Evolutionary conservation across 2,888 invertebrate genomes (phyloP).

Genomic region (Epirrhoe alternata): DNA sequence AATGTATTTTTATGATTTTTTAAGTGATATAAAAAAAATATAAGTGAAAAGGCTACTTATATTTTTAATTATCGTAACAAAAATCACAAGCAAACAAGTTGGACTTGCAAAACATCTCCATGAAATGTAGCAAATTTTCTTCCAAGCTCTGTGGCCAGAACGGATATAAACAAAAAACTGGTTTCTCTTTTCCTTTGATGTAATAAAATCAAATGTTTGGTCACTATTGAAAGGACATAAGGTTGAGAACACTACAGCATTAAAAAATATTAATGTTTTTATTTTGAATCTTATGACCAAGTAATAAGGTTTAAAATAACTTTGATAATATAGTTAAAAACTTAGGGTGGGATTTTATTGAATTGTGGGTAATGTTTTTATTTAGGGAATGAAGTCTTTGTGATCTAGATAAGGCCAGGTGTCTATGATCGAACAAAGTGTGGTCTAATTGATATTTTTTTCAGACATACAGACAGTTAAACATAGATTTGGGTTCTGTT

Average conservation of each 20-base stretch:
- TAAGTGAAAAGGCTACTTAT: too few relatives aligned
- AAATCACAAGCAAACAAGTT: not conserved
- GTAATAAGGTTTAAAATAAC: not conserved
- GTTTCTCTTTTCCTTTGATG: conserved; percentile 19
- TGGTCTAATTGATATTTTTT: too few relatives aligned
- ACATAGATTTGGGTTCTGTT: too few relatives aligned
- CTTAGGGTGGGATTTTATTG: too few relatives aligned
- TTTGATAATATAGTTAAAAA: not conserved
- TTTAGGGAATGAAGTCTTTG: not conserved
- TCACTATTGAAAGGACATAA: conserved; percentile 10
- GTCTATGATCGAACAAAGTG: too few relatives aligned
- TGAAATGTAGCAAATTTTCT: not conserved
- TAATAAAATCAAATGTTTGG: conserved; percentile 2
- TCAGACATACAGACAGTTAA: too few relatives aligned
- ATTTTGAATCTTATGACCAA: conserved; percentile 2
- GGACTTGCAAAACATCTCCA: conserved; percentile 9
- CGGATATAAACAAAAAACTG: conserved; percentile 17
- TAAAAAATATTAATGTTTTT: not conserved
- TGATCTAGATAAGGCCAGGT: too few relatives aligned
- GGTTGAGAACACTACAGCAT: conserved; percentile 6
- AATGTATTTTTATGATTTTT: too few relatives aligned
- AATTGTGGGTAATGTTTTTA: not conserved
- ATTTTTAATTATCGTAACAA: too few relatives aligned
- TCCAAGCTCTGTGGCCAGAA: conserved; percentile 17
- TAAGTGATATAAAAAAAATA: too few relatives aligned